phyloP scores from a whole-genome alignment of 2,888 invertebrate species.

The Patella ulyssiponensis region DNA sequence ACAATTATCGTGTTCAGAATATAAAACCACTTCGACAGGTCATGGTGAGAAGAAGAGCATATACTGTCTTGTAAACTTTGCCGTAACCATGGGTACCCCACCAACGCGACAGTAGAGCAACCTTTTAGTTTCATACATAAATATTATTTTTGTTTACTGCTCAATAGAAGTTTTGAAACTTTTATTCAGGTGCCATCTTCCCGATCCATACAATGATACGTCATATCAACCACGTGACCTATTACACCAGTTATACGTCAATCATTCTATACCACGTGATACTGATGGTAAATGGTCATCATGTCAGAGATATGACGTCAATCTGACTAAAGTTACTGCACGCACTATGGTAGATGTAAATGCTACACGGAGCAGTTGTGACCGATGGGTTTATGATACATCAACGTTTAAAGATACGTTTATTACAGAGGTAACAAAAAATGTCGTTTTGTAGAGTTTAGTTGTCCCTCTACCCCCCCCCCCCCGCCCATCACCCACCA shows the following conservation, averaged over 20 bases:
- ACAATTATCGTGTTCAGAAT: too few species aligned
- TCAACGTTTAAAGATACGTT: constrained; percentile 13
- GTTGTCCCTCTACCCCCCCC: too few species aligned
- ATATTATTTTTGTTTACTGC: too few species aligned
- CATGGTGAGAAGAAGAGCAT: too few species aligned
- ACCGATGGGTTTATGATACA: constrained; percentile 17
- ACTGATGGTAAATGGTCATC: neutral
- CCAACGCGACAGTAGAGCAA: too few species aligned
- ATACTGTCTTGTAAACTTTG: too few species aligned
- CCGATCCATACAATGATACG: neutral
- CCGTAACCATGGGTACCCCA: too few species aligned
- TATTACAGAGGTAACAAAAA: constrained; percentile 16
- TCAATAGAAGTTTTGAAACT: neutral
- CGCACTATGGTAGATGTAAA: neutral
- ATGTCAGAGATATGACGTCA: neutral
- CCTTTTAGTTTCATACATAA: too few species aligned
- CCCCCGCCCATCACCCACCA: too few species aligned
- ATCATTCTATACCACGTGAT: neutral
- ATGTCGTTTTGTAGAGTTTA: too few species aligned
- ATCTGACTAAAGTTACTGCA: neutral
- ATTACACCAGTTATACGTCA: neutral
- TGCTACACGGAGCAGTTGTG: neutral
- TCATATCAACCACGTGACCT: neutral
- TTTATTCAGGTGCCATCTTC: neutral
- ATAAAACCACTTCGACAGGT: too few species aligned